Percentiles rank a stretch among this genome's conserved stretches.
These are phyloP conservation scores for Crotalus viridis DNA, from an alignment of 2,113 vertebrate genomes.

Conservation along the genomic window DNA sequence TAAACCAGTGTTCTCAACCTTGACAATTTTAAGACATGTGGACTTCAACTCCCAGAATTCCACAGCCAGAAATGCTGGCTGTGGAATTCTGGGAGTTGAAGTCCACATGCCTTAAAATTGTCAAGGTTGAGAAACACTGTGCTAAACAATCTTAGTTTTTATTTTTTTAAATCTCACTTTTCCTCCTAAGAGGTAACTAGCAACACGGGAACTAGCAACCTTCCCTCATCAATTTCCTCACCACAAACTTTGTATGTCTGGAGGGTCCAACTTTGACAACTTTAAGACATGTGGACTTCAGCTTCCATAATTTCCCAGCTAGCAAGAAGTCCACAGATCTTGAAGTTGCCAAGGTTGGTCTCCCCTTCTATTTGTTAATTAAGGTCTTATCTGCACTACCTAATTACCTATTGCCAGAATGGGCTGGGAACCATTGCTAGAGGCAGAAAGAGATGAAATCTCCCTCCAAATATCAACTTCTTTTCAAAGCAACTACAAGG, in stretches of 20 bases:
- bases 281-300: neutral
- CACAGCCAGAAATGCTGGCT: no score
- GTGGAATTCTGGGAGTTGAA: no score
- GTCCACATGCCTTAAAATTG: no score
- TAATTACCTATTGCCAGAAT: neutral
- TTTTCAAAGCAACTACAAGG: neutral
- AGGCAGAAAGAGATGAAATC: neutral
- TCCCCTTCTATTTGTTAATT: neutral
- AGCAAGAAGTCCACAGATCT: neutral
- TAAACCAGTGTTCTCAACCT: neutral
- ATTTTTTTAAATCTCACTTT: neutral
- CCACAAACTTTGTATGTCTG: neutral
- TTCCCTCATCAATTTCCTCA: neutral
- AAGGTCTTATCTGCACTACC: neutral
- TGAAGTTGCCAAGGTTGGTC: no score
- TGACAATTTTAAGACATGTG: no score
- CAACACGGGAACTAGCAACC: neutral
- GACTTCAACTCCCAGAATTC: no score
- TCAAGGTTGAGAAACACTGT: no score
- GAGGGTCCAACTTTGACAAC: neutral
- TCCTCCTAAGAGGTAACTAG: neutral
- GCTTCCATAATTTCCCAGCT: neutral
- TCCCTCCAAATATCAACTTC: neutral
- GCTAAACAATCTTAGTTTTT: slow-evolving; percentile 4
- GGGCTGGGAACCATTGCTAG: neutral